Conservation (phyloP, 1,140 invertebrate species). For the Watersipora subatra region DNA sequence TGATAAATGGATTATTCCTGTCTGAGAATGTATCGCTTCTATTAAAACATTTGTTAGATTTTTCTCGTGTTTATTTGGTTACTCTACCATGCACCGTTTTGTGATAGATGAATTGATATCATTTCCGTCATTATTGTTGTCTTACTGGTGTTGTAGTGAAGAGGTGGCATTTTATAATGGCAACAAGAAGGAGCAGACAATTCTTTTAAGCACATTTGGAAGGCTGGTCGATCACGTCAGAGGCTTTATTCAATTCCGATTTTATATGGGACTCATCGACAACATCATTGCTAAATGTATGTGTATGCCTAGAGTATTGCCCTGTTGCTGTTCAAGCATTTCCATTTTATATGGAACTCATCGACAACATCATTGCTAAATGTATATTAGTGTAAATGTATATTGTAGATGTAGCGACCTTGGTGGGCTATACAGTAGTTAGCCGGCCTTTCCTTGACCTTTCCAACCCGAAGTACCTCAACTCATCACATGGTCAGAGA, state of each 20-base stretch:
- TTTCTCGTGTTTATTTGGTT: too few relatives aligned
- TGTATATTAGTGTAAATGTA: constrained; percentile 11
- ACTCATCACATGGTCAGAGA: constrained; percentile 50
- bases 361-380: constrained; percentile 77
- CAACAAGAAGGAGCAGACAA: constrained; percentile 73
- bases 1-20: too few relatives aligned
- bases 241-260: constrained; percentile 50
- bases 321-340: too few relatives aligned
- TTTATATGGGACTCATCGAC: constrained; percentile 83
- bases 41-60: too few relatives aligned
- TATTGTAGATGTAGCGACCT: constrained; percentile 71
- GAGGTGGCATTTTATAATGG: constrained; percentile 96
- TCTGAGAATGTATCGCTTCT: too few relatives aligned
- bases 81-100: too few relatives aligned
- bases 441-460: constrained; percentile 77
- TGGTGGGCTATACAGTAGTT: constrained; percentile 87
- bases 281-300: constrained; percentile 60
- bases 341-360: constrained; percentile 75
- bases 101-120: too few relatives aligned
- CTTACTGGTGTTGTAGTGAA: constrained; percentile 54
- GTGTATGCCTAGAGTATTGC: too few relatives aligned
- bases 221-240: constrained; percentile 56
- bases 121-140: too few relatives aligned
- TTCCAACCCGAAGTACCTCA: constrained; percentile 29
- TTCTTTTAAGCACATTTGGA: constrained; percentile 70